Evolutionary conservation across 92 coral and sea anemone species (phyloP), one percentile per base, ranked within the genome.

Genomic region (Epizoanthus stellaris): DNA sequence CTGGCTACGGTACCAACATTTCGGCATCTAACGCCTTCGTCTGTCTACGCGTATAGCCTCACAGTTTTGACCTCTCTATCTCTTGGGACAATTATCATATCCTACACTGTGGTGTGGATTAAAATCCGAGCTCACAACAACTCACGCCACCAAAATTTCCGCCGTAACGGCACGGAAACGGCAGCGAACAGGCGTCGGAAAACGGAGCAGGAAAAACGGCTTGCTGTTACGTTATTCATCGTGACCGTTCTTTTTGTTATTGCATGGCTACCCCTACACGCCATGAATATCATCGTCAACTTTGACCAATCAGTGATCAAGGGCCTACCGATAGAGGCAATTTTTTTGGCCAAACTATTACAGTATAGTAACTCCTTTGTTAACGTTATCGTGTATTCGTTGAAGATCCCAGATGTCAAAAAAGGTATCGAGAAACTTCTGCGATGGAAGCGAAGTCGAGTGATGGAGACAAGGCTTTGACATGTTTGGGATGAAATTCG

Each of bases 311-410:
- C 70, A 1, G 56, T 60, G 36, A 39, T 76, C 43, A 43, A 60
- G 17, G 62, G 43, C 13, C 23, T 60, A 20, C 82, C 82, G 9
- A 38, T 76, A 60, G 82, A 76, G 56, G 66, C 42, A 25, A 58
- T 76, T 59, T 76, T 59, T 60, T 58, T 76, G 40, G 82, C 82
- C 36, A 76, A 76, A 68, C 12, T 76, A 17, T 60, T 76, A 40
- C 82, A 76, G 14, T 76, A 76, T 36, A 54, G 82, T 39, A 76
- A 76, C 56, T 76, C 82, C 17, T 76, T 76, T 34, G 69, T 76
- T 14, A 76, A 76, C 64, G 70, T 76, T 36, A n/a, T 76, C 19
- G 70, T 76, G 8, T 76, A 76, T 60, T 76, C 81, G 67, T 38
- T 52, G 60, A 76, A 76, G 68, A 76, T 76, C 39, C 57, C 82